These are phyloP conservation scores for Wasmannia auropunctata DNA, from an alignment of 1,140 invertebrate genomes.

Conservation along the genomic window DNA sequence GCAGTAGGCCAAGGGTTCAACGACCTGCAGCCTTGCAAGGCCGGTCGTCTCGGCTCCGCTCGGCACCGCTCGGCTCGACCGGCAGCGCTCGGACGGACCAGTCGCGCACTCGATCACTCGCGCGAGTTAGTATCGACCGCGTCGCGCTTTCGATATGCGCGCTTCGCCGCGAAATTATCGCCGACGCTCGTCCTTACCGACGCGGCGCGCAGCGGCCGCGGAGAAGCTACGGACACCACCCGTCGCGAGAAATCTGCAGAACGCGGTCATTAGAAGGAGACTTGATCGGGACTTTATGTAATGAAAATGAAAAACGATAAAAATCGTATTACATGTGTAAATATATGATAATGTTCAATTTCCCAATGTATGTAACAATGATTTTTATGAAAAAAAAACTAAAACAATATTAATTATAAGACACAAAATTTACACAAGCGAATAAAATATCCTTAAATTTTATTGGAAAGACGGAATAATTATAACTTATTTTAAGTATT, in stretches of 20 bases:
- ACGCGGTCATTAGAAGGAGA: neutral
- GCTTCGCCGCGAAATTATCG: constrained; percentile 28
- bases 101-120: constrained; percentile 24
- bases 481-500: too few relatives aligned
- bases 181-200: constrained; percentile 74
- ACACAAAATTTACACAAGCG: neutral
- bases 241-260: neutral
- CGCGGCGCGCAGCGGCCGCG: constrained; percentile 10
- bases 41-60: constrained; percentile 67
- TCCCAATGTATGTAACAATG: neutral
- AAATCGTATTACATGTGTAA: neutral
- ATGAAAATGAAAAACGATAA: neutral
- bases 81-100: constrained; percentile 9
- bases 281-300: too few relatives aligned
- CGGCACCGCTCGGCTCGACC: constrained; percentile 16
- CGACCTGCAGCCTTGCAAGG: constrained; percentile 84
- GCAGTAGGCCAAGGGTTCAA: constrained; percentile 82
- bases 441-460: too few relatives aligned
- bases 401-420: neutral
- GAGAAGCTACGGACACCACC: neutral
- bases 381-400: neutral
- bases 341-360: neutral
- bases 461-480: too few relatives aligned
- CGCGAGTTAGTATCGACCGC: constrained; percentile 64
- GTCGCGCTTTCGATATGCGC: neutral